phyloP scores from a whole-genome alignment of 2,113 vertebrate species.

The Macrotus californicus region DNA sequence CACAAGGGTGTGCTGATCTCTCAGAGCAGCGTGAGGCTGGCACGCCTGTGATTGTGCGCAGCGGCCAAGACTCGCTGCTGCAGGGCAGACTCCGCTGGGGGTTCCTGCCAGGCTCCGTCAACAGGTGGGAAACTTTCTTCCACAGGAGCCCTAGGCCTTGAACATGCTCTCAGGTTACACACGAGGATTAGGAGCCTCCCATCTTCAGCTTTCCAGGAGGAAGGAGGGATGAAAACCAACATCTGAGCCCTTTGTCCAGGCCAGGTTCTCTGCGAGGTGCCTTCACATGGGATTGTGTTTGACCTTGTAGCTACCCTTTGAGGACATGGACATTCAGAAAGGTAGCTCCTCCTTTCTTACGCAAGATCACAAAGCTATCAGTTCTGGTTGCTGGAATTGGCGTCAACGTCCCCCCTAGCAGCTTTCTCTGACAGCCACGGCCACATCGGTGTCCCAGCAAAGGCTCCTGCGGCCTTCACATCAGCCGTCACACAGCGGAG shows the following conservation, averaged over 20 bases:
- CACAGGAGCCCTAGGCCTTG: neutral
- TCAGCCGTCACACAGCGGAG: neutral
- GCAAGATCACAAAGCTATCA: neutral
- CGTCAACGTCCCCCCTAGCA: neutral
- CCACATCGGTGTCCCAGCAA: neutral
- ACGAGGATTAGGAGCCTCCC: slow-evolving; percentile 8
- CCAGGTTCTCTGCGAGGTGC: neutral
- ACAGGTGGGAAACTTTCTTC: slow-evolving; percentile 35
- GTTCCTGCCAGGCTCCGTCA: neutral
- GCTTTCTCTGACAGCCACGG: neutral
- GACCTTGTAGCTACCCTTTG: neutral
- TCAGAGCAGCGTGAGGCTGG: neutral
- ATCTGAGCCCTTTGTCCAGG: neutral
- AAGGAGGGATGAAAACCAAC: slow-evolving; percentile 20
- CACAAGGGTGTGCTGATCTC: neutral
- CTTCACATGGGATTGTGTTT: neutral
- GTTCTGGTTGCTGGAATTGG: neutral
- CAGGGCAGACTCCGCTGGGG: neutral
- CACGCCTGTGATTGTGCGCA: neutral
- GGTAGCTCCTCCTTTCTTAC: neutral
- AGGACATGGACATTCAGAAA: neutral
- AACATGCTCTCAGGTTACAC: slow-evolving; percentile 34
- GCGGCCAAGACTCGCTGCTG: neutral
- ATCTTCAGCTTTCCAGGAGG: neutral
- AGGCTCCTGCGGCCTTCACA: neutral